phyloP scores from a whole-genome alignment of 2,797 vertebrate species.

The Leucoraja ocellata region DNA sequence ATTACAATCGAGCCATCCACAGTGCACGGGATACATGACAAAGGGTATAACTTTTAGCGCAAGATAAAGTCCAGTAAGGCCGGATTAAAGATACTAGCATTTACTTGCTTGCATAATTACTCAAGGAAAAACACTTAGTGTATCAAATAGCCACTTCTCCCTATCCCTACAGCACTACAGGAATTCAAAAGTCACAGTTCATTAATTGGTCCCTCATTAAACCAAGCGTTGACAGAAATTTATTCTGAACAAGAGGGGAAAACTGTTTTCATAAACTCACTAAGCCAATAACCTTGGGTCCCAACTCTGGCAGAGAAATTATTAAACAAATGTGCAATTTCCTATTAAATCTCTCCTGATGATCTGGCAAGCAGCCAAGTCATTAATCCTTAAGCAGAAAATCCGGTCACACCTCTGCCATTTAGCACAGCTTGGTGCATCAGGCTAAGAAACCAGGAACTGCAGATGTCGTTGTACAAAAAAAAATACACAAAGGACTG shows the following conservation, averaged over 20 bases:
- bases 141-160: neutral
- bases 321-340: conserved; percentile 31
- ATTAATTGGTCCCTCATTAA: conserved; percentile 26
- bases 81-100: too few species aligned
- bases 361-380: conserved; percentile 12
- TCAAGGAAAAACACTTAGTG: too few species aligned
- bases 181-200: conserved; percentile 1
- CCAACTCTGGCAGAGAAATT: neutral
- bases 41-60: too few species aligned
- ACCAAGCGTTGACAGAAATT: conserved; percentile 14
- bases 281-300: conserved; percentile 19
- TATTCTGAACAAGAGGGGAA: neutral
- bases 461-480: too few species aligned
- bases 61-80: too few species aligned
- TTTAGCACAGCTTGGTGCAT: too few species aligned
- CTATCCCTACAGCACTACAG: neutral
- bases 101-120: too few species aligned
- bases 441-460: neutral
- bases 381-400: neutral
- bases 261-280: conserved; percentile 7
- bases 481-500: too few species aligned
- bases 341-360: conserved; percentile 20
- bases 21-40: too few species aligned
- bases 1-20: too few species aligned
- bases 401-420: neutral